Conservation (phyloP, 2,888 invertebrate genomes). For the Coleophora deauratella region DNA sequence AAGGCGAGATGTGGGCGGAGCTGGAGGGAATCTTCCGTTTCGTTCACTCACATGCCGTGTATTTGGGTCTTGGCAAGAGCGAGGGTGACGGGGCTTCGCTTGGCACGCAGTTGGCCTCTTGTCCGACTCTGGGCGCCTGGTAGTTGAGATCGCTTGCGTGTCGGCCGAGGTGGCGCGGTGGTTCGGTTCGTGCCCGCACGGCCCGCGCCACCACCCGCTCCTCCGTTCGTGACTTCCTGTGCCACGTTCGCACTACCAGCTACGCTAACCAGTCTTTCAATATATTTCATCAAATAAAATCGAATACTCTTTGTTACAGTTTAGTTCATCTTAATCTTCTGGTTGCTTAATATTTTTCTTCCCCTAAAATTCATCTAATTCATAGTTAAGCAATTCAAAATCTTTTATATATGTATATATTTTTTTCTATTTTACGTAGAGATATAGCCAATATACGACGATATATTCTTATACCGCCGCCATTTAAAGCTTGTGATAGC, state of each 20-base stretch:
- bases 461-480: too few species aligned
- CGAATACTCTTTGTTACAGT: too few species aligned
- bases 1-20: conserved; percentile 21
- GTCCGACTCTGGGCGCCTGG: conserved; percentile 45
- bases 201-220: conserved; percentile 8
- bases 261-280: not conserved
- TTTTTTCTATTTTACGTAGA: too few species aligned
- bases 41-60: conserved; percentile 25
- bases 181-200: conserved; percentile 21
- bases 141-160: conserved; percentile 66
- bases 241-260: not conserved
- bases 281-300: conserved; percentile 12
- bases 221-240: not conserved
- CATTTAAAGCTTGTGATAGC: too few species aligned
- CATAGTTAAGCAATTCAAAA: too few species aligned
- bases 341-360: too few species aligned
- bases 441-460: too few species aligned
- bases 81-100: conserved; percentile 37
- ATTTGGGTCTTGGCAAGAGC: conserved; percentile 37
- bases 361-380: too few species aligned
- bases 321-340: too few species aligned
- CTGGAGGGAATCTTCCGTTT: conserved; percentile 34
- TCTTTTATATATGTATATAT: too few species aligned
- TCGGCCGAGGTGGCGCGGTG: conserved; percentile 70
- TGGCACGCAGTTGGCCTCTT: conserved; percentile 26